phyloP scores from a whole-genome alignment of 1,140 invertebrate species.

The Rhagoletis zephyria region DNA sequence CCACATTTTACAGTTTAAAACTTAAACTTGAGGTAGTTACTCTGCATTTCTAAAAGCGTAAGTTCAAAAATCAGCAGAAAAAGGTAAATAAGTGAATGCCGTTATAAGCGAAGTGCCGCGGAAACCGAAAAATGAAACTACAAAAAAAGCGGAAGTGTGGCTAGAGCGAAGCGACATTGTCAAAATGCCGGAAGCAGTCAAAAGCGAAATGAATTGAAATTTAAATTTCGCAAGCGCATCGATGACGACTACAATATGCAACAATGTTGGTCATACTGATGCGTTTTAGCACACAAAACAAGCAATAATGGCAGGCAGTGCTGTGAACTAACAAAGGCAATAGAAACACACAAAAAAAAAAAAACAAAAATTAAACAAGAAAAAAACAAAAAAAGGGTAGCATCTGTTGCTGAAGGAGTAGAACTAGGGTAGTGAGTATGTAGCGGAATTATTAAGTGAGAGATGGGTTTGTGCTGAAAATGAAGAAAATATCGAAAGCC shows the following conservation, averaged over 20 bases:
- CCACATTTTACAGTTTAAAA: no score
- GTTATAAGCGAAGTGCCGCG: no score
- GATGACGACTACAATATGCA: not conserved
- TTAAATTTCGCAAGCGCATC: slow-evolving; percentile 16
- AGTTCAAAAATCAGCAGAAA: no score
- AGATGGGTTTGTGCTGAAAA: not conserved
- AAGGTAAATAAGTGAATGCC: no score
- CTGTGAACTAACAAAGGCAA: not conserved
- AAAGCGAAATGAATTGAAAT: slow-evolving; percentile 21
- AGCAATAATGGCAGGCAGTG: not conserved
- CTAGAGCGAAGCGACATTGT: not conserved
- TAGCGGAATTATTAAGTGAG: not conserved
- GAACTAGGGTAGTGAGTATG: not conserved
- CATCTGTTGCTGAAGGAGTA: not conserved
- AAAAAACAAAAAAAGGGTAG: not conserved
- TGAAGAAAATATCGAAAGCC: not conserved
- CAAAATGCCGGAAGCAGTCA: slow-evolving; percentile 8
- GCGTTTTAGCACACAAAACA: not conserved
- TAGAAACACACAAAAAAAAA: not conserved
- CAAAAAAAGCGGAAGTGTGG: not conserved
- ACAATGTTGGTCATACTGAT: not conserved
- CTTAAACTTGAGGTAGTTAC: no score
- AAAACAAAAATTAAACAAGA: not conserved
- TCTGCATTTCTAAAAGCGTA: no score
- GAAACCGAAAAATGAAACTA: no score